Percentiles rank a stretch among this genome's conserved stretches.
Conservation (phyloP, 2,113 vertebrate species). For the Sturnus vulgaris region DNA sequence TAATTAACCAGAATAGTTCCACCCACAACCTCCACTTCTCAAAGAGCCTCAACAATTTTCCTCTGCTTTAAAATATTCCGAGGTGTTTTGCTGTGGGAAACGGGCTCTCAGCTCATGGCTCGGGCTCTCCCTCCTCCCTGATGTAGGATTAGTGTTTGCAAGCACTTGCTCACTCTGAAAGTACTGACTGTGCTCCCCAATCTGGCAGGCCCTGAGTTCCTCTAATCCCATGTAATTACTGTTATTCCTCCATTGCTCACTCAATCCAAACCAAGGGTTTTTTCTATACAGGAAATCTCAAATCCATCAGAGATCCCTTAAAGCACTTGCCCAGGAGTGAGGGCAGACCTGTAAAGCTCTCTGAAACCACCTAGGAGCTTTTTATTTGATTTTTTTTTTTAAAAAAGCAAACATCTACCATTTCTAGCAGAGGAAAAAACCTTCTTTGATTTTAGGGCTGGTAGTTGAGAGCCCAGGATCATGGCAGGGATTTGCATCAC, state of each 20-base stretch:
- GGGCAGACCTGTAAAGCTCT: neutral
- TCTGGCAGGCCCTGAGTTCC: neutral
- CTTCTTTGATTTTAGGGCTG: neutral
- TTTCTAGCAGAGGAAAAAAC: neutral
- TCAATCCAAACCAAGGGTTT: neutral
- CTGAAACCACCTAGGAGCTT: neutral
- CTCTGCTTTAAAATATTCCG: neutral
- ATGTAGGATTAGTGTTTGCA: neutral
- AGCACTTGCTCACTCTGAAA: neutral
- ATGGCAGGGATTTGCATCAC: neutral
- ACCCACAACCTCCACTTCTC: slow-evolving; percentile 33
- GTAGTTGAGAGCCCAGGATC: neutral
- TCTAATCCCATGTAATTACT: too few species aligned
- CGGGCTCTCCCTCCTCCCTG: too few species aligned
- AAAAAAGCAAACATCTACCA: neutral
- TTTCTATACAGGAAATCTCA: neutral
- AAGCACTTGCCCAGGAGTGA: neutral
- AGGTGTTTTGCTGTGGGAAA: neutral
- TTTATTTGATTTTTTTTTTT: neutral
- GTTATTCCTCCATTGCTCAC: neutral
- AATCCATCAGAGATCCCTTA: neutral
- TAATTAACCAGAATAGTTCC: slow-evolving; percentile 58
- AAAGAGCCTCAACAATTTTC: neutral
- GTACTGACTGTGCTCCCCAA: neutral
- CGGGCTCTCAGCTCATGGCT: neutral